Base-by-base conservation (phyloP, 2,888 invertebrate genomes). In the Plebejus argus region DNA sequence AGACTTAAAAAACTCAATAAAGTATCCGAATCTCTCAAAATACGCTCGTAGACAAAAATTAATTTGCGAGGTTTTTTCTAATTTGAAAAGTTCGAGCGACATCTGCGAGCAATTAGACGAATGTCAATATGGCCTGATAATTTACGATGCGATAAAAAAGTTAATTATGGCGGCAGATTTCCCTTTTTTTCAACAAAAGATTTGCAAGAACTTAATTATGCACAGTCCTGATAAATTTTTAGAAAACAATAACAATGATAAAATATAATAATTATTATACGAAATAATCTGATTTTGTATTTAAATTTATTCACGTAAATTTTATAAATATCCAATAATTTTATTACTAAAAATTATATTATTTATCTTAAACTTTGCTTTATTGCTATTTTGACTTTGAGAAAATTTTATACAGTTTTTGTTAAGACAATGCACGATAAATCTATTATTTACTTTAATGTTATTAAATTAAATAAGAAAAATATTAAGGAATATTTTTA, bases 31-130 rank as follows among this genome's bases (percentile, higher is more conserved):
- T 53, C n/a, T 20, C 33, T 53, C 53, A 53, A 8, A 58, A 58
- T 8, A 10, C 20, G 58, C 20, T 20, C 58, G n/a, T 58, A 7
- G 58, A 10, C 23, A 12, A 20, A 23, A 61, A 20, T 4, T 4
- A 61, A 12, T 61, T 61, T 23, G 12, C 1, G 74, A 2, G 0
- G 5, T 18, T 74, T 80, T 76, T 80, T 80, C 83, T 82, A 83
- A 28, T 66, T 80, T 83, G 82, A 74, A 82, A 81, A 77, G 78
- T 78, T 80, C 35, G 76, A 81, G 82, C 81, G 84, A 84, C 86
- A 85, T 87, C 86, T 88, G 87, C 84, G 82, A 79, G 80, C 83
- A 87, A 87, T 89, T 86, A 87, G 84, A 83, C 78, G 79, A 79
- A 81, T 84, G 86, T 88, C 85, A 83, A 88, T 88, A 86, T 85